Base-by-base conservation (phyloP, 2,797 vertebrate genomes). In the Brachyrhaphis roseni region DNA sequence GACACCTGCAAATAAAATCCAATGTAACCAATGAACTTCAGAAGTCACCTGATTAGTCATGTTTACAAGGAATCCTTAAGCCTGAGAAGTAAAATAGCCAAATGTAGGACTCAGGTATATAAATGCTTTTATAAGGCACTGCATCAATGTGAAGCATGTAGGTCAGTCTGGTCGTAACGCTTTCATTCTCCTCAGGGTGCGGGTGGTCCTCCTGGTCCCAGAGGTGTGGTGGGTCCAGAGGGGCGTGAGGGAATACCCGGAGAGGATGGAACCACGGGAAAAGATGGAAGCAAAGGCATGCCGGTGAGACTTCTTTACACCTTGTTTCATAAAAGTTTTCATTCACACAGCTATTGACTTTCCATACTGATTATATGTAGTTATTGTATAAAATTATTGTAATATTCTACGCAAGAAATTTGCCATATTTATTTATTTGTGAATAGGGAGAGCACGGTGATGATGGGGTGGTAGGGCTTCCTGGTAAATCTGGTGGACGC, bases 191-290 rank as follows among this genome's bases (percentile, higher is more conserved):
- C 51, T 64, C 86, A 96, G 96, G 96, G 96, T 80, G 66, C 28
- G 4, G 94, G 90, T 70, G 96, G 96, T 84, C 86, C 74, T 53
- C 43, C 84, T 15, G 98, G 98, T 77, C 97, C 97, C 75, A 96
- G 96, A 90, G 98, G 98, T 55, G 97, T 99, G 83, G 96, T 99
- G 72, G 98, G 98, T 76, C 96, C 97, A 86, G 98, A 98, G 82
- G 98, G 98, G 3, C 96, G 91, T 0, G 98, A 99, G 84, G 98
- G 98, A 10, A 79, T 92, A 0, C 91, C 96, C 1, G 98, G 98
- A 10, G 76, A 91, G 13, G 98, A 99, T 0, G 98, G 98, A 68
- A 82, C 95, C 84, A 96, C 95, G 0, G 98, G 98, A 83, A 97
- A 97, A 88, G 98, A 99, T 0, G 98, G 98, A 3, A 80, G 76